phyloP scores from a whole-genome alignment of 2,888 invertebrate genomes.

The Chironomus riparius region DNA sequence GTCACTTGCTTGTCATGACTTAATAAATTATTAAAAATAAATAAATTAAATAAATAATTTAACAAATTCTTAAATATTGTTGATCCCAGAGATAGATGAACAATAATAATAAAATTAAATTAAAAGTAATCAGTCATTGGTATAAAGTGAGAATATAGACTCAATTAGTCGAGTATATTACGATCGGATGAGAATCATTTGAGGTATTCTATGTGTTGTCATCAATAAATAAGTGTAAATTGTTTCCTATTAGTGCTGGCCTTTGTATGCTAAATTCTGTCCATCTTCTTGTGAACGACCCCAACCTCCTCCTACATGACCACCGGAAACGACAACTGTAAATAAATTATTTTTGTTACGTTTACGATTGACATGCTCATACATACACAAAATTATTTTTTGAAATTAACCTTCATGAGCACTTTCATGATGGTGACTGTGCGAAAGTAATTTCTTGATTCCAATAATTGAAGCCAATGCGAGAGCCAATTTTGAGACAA shows the following conservation, averaged over 20 bases:
- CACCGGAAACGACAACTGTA: slow-evolving; percentile 55
- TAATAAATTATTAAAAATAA: no score
- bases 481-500: slow-evolving; percentile 73
- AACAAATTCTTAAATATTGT: background rate
- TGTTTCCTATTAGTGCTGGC: slow-evolving; percentile 40
- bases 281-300: slow-evolving; percentile 51
- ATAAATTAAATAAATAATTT: background rate
- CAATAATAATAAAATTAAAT: background rate
- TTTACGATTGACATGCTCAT: slow-evolving; percentile 33
- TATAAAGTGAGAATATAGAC: background rate
- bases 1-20: no score
- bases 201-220: background rate
- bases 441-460: slow-evolving; percentile 68
- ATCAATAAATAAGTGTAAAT: background rate
- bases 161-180: background rate
- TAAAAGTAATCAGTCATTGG: slow-evolving; percentile 13
- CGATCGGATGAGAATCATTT: background rate
- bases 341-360: background rate
- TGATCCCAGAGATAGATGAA: background rate
- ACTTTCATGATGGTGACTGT: slow-evolving; percentile 51
- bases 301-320: slow-evolving; percentile 59
- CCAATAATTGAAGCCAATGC: slow-evolving; percentile 77
- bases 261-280: slow-evolving; percentile 54
- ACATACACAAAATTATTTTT: background rate
- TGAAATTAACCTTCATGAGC: slow-evolving; percentile 48